A percentile compares a stretch with the other conserved stretches of the same genome.
phyloP scores from a whole-genome alignment of 53 echinoderm and acorn worm species.

The Holothuria leucospilota region DNA sequence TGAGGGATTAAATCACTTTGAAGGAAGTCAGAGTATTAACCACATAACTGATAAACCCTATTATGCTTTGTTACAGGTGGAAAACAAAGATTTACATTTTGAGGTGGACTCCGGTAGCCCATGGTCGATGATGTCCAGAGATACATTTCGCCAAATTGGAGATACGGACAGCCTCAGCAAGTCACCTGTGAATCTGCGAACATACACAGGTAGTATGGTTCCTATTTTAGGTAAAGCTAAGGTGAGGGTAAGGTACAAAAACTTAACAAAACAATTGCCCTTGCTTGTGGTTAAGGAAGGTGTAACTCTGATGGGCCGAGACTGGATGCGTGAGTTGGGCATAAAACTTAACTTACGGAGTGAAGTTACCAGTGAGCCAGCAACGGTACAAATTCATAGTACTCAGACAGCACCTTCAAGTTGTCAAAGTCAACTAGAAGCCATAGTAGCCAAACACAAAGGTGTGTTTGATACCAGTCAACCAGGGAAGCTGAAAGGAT shows the following conservation, averaged over 20 bases:
- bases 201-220: conserved; percentile 47
- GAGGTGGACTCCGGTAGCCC: conserved; percentile 64
- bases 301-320: conserved; percentile 59
- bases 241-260: conserved; percentile 21
- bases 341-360: neutral
- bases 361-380: too few species aligned
- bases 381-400: too few species aligned
- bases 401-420: neutral
- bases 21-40: conserved; percentile 4
- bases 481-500: conserved; percentile 36
- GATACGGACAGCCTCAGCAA: neutral
- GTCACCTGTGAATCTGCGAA: conserved; percentile 13
- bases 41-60: neutral
- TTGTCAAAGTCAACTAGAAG: neutral
- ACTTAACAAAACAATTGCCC: conserved; percentile 20
- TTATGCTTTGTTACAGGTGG: neutral
- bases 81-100: neutral
- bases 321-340: conserved; percentile 62
- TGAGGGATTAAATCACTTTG: neutral
- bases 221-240: conserved; percentile 9
- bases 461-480: conserved; percentile 36
- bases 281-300: conserved; percentile 65
- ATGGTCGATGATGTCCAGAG: conserved; percentile 29
- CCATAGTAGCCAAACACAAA: neutral
- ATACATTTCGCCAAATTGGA: conserved; percentile 13